A percentile compares a stretch with the other conserved stretches of the same genome.
Evolutionary conservation across 1,140 invertebrate genomes (phyloP).

Genomic region (Watersipora subatra): DNA sequence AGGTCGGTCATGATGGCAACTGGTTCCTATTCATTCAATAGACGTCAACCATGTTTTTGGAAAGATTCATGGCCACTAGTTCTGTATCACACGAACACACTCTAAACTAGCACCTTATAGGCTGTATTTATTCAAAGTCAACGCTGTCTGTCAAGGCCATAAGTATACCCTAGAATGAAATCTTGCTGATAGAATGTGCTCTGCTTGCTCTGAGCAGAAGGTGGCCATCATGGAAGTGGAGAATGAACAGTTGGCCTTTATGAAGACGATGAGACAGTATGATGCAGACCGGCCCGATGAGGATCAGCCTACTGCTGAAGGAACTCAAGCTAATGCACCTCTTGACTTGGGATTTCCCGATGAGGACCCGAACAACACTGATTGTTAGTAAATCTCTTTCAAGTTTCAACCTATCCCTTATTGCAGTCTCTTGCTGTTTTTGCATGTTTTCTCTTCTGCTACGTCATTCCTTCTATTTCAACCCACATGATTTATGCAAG

Average conservation of each 20-base stretch:
- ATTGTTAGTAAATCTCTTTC: background rate
- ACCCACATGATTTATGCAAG: too few relatives aligned
- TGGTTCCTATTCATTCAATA: too few relatives aligned
- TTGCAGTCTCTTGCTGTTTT: background rate
- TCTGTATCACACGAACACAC: too few relatives aligned
- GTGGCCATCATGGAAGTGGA: slow-evolving; percentile 88
- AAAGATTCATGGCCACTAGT: too few relatives aligned
- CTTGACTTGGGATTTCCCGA: slow-evolving; percentile 2
- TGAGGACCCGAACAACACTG: background rate
- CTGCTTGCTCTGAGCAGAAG: slow-evolving; percentile 40
- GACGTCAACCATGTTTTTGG: too few relatives aligned
- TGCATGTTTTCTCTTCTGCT: background rate
- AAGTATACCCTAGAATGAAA: too few relatives aligned
- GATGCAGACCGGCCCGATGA: slow-evolving; percentile 53
- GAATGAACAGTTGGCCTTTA: slow-evolving; percentile 94
- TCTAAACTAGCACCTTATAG: too few relatives aligned
- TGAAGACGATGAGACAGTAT: slow-evolving; percentile 89
- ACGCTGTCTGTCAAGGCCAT: too few relatives aligned
- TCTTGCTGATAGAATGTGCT: too few relatives aligned
- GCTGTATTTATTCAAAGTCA: too few relatives aligned
- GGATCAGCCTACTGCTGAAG: background rate
- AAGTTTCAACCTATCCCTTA: background rate
- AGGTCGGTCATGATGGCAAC: too few relatives aligned
- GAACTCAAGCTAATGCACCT: background rate
- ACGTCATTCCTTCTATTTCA: background rate